Conservation (phyloP, 2,797 vertebrate species). For the Pipistrellus kuhlii region DNA sequence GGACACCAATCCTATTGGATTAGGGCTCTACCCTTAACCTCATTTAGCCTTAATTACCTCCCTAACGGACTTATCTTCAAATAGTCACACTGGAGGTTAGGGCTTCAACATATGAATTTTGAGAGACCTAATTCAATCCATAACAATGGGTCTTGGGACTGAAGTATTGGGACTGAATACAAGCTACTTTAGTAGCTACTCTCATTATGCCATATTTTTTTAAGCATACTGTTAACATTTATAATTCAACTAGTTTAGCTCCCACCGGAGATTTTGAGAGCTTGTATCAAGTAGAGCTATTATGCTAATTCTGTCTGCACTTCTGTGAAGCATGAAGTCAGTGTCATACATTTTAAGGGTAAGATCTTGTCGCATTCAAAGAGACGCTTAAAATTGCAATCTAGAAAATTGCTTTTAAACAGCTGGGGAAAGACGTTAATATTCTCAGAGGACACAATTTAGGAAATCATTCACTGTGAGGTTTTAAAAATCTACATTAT, state of each 20-base stretch:
- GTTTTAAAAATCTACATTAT: neutral
- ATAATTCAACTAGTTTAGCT: neutral
- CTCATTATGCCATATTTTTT: neutral
- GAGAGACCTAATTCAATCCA: neutral
- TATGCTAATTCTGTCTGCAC: slow-evolving; percentile 11
- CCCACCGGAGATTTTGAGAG: slow-evolving; percentile 25
- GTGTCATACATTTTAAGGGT: slow-evolving; percentile 41
- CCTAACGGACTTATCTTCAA: neutral
- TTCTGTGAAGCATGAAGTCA: slow-evolving; percentile 7
- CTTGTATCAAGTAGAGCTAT: slow-evolving; percentile 3
- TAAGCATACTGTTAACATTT: slow-evolving; percentile 22
- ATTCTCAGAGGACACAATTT: slow-evolving; percentile 18
- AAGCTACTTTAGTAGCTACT: neutral
- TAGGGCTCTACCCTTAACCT: neutral
- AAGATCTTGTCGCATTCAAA: slow-evolving; percentile 38
- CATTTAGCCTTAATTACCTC: neutral
- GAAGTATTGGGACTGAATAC: neutral
- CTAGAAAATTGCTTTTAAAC: slow-evolving; percentile 60
- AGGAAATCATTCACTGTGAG: neutral
- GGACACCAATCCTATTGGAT: neutral
- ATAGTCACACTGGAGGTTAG: neutral
- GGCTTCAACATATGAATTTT: neutral
- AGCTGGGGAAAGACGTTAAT: slow-evolving; percentile 5
- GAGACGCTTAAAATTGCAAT: slow-evolving; percentile 35
- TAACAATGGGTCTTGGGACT: neutral